phyloP scores from a whole-genome alignment of 2,888 invertebrate species.

The Anticlea derivata region DNA sequence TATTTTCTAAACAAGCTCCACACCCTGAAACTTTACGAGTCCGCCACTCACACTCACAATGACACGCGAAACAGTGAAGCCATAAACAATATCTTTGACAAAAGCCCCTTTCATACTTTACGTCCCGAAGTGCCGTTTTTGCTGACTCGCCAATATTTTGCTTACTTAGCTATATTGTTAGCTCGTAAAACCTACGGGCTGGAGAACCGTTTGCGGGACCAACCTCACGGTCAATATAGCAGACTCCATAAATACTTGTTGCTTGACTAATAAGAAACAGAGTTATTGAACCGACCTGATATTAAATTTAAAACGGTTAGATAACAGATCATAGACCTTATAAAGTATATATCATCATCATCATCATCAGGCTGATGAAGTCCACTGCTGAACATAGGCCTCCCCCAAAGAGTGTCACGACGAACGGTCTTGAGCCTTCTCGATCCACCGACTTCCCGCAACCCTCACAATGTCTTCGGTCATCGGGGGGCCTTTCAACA shows the following conservation, averaged over 20 bases:
- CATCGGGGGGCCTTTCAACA: no score
- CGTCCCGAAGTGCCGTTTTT: slow-evolving; percentile 21
- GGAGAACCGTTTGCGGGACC: slow-evolving; percentile 6
- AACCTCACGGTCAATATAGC: slow-evolving; percentile 1
- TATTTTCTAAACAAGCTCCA: neutral
- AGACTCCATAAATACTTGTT: neutral
- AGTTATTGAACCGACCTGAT: no score
- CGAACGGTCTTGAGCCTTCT: no score
- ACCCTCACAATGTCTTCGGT: no score
- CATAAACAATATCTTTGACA: slow-evolving; percentile 31
- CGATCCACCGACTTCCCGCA: no score
- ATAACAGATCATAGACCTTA: no score
- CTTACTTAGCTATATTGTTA: slow-evolving; percentile 28
- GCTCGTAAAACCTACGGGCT: slow-evolving; percentile 27
- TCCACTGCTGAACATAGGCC: no score
- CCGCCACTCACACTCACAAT: slow-evolving; percentile 16
- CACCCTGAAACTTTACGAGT: slow-evolving; percentile 19
- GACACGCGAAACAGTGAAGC: slow-evolving; percentile 25
- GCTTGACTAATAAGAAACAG: no score
- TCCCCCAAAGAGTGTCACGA: no score
- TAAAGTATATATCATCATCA: no score
- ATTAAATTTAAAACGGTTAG: no score
- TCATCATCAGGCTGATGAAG: no score
- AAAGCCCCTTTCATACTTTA: slow-evolving; percentile 25
- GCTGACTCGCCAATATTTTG: slow-evolving; percentile 29